These are phyloP conservation scores for Oreochromis niloticus DNA, from an alignment of 2,113 vertebrate species.

Conservation along the genomic window DNA sequence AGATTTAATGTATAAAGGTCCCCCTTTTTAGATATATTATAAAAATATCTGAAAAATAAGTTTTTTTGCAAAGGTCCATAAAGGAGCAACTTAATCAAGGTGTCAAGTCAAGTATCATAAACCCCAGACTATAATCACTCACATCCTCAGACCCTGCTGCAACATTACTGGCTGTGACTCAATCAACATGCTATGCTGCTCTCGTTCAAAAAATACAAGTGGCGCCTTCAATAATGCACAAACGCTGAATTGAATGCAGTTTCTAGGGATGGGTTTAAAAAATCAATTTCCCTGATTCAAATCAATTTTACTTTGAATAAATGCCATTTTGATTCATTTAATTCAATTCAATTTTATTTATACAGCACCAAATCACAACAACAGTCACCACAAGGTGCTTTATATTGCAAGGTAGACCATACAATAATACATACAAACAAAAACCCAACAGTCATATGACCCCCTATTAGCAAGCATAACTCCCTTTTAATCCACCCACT, in stretches of 20 bases:
- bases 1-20: neutral
- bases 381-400: rapidly evolving
- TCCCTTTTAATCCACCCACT: too few species aligned
- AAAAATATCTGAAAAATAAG: neutral
- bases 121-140: neutral
- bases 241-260: too few species aligned
- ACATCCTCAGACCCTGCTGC: neutral
- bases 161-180: neutral
- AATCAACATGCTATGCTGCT: neutral
- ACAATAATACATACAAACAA: neutral
- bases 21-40: neutral
- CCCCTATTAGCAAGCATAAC: neutral
- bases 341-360: too few species aligned
- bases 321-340: too few species aligned
- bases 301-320: too few species aligned
- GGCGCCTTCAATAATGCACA: neutral
- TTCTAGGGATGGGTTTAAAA: too few species aligned
- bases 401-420: neutral
- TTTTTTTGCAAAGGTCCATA: neutral
- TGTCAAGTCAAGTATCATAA: neutral
- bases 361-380: too few species aligned
- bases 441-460: neutral
- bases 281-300: too few species aligned
- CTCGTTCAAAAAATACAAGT: neutral
- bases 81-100: neutral